Evolutionary conservation across 2,113 vertebrate genomes (phyloP), one percentile per base, ranked within the genome.

Genomic region (Chlorodrepanis virens): DNA sequence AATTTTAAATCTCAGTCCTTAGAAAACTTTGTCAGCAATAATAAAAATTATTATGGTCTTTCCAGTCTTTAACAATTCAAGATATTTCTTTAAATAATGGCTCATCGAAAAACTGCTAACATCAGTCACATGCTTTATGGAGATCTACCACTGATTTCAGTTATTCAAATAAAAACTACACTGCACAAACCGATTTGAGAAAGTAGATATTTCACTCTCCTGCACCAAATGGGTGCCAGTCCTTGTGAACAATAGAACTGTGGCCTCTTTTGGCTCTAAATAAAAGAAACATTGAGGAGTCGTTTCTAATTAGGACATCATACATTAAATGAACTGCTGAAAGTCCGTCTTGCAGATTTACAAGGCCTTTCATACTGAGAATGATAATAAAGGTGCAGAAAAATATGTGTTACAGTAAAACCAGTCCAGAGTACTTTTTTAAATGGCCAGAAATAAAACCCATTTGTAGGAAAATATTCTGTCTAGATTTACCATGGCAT

Each of bases 261-360:
- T 0, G 16, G 85, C 79, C 70, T 91, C 57, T 94, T 95, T 93
- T 95, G 90, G 91, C 85, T 94, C 63, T 81, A 85, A 93, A 91
- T 91, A 39, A 97, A 94, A 96, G 93, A 88, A 72, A 54, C 27
- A 7, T 20, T 56, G 45, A 70, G 39, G 70, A 87, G 35, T 88
- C 91, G 91, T 91, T 96, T 96, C 54, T 72, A 90, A 96, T 96
- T 96, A 94, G 53, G 56, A 61, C 31, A 50, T 31, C 57, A 21
- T 87, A 76, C 39, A 45, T 87, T 67, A 95, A 93, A 87, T 8
- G 19, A 11, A 54, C 24, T 64, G 69, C n/a, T 91, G 83, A 96
- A 83, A 93, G 57, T 50, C 45, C 72, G 50, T 63, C 42, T 79
- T 87, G 50, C 37, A 95, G 81, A 93, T 96, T 88, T 96, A 80